phyloP scores from a whole-genome alignment of 2,888 invertebrate genomes.

The Ctenicera cuprea region DNA sequence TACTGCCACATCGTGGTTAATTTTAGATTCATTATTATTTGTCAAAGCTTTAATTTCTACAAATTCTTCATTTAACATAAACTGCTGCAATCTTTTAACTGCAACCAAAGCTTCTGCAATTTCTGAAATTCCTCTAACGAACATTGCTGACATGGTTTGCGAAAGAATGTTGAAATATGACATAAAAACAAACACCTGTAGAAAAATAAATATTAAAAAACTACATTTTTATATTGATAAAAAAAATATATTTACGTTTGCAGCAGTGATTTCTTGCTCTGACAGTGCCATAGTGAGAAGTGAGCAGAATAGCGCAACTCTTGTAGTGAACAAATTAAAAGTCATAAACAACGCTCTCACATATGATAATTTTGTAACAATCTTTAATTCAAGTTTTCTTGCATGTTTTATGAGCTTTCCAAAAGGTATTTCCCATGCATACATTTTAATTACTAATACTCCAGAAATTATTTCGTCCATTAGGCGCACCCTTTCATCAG shows the following conservation, averaged over 20 bases:
- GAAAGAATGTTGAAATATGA: conserved; percentile 75
- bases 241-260: conserved; percentile 75
- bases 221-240: neutral
- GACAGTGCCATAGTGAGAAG: conserved; percentile 81
- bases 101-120: conserved; percentile 72
- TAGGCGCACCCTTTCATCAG: conserved; percentile 92
- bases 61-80: conserved; percentile 69
- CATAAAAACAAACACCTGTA: conserved; percentile 75
- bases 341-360: conserved; percentile 82
- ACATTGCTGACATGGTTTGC: conserved; percentile 77
- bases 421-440: conserved; percentile 85
- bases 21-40: conserved; percentile 61
- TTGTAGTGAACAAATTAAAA: conserved; percentile 87
- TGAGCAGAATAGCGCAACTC: conserved; percentile 85
- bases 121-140: conserved; percentile 73
- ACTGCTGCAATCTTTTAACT: conserved; percentile 70
- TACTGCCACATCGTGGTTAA: conserved; percentile 61
- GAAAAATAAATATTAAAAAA: conserved; percentile 26
- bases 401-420: conserved; percentile 77
- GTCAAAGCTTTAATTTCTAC: conserved; percentile 53
- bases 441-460: conserved; percentile 91
- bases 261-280: conserved; percentile 82
- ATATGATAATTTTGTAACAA: conserved; percentile 79
- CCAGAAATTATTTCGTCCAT: conserved; percentile 97
- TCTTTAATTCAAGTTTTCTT: conserved; percentile 75